Evolutionary conservation across 2,797 vertebrate genomes (phyloP).

Genomic region (Enteromius argenteus): DNA sequence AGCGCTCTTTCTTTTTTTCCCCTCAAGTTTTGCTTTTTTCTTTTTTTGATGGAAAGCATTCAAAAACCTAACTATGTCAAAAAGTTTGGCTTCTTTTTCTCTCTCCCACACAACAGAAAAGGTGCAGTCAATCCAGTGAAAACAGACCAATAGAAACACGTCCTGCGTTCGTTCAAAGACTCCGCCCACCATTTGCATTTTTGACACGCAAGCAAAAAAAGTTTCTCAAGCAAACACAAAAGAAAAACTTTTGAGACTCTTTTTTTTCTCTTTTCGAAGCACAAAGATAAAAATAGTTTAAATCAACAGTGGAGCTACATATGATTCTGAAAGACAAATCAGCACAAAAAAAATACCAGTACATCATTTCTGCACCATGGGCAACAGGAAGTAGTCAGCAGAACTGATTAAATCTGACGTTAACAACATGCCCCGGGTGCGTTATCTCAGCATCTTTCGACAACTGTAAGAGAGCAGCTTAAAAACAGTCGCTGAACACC

Average conservation of each 20-base stretch:
- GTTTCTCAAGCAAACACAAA: not conserved
- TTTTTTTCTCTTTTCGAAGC: not conserved
- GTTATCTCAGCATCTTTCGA: constrained; percentile 31
- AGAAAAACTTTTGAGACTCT: not conserved
- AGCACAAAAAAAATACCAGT: not conserved
- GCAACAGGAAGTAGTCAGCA: not conserved
- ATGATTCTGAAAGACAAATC: not conserved
- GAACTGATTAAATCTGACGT: not conserved
- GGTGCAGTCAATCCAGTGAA: not conserved
- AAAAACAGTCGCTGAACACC: not conserved
- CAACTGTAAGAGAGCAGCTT: not conserved
- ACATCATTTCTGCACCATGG: not conserved
- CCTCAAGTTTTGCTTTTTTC: not conserved
- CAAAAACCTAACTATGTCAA: not conserved
- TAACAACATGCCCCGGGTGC: not conserved
- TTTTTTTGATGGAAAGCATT: not conserved
- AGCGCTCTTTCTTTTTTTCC: not conserved
- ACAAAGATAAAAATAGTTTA: not conserved
- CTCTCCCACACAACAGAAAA: not conserved
- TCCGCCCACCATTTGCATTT: not conserved
- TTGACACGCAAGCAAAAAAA: not conserved
- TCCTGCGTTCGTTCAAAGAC: not conserved
- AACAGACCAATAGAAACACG: not conserved
- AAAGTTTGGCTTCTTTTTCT: not conserved
- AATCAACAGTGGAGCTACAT: not conserved